Percentiles rank a stretch among this genome's conserved stretches.
Conservation (phyloP, 2,888 invertebrate genomes). For the Acleris cristana region DNA sequence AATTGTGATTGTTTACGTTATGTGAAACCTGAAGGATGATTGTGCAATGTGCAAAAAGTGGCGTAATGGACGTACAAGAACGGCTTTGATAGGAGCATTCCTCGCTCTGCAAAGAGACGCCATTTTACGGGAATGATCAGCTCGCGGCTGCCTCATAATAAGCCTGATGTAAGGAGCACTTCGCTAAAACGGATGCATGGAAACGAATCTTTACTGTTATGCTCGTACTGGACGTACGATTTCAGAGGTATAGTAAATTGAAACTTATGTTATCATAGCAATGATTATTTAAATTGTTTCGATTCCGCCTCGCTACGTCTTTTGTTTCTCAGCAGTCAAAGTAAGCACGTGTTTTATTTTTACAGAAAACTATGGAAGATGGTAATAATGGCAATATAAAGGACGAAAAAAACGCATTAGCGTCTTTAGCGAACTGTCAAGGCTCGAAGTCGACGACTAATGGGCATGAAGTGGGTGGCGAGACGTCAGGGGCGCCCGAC, state of each 20-base stretch:
- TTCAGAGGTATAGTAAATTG: conserved; percentile 71
- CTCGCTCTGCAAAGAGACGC: conserved; percentile 82
- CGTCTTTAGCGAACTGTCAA: conserved; percentile 66
- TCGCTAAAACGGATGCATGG: conserved; percentile 78
- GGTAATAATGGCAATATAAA: conserved; percentile 75
- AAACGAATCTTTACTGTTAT: conserved; percentile 77
- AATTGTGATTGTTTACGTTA: conserved; percentile 56
- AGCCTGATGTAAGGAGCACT: conserved; percentile 80
- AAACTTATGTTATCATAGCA: conserved; percentile 58
- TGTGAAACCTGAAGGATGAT: conserved; percentile 64
- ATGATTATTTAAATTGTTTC: conserved; percentile 70
- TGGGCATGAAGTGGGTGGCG: conserved; percentile 65
- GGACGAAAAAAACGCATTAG: conserved; percentile 71
- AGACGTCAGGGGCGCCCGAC: conserved; percentile 55
- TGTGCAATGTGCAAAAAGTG: conserved; percentile 59
- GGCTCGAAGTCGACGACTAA: conserved; percentile 69
- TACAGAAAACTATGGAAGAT: conserved; percentile 84
- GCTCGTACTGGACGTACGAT: conserved; percentile 82
- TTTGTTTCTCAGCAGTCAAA: conserved; percentile 75
- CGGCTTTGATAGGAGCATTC: conserved; percentile 77
- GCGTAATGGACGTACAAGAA: conserved; percentile 56
- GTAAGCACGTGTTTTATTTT: conserved; percentile 71
- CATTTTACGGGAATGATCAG: conserved; percentile 85
- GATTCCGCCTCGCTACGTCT: conserved; percentile 77
- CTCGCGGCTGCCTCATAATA: conserved; percentile 80